phyloP scores from a whole-genome alignment of 2,888 invertebrate species.

The Athrips mouffetella region DNA sequence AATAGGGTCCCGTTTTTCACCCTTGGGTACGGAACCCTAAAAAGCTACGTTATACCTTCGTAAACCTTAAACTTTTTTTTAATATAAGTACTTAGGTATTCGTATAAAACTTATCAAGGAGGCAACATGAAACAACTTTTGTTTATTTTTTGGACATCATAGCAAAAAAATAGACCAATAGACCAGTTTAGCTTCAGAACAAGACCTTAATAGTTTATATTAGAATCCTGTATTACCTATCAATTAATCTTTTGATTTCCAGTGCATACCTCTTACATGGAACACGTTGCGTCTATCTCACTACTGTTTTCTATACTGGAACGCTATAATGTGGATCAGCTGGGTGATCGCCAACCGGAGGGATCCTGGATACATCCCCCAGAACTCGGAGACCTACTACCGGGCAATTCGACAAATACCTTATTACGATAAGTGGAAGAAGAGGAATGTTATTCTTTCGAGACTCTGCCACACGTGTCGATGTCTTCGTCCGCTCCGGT shows the following conservation, averaged over 20 bases:
- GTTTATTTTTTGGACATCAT: too few species aligned
- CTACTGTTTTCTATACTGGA: constrained; percentile 94
- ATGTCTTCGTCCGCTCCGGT: constrained; percentile 88
- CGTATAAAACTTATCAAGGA: too few species aligned
- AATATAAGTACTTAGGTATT: background rate
- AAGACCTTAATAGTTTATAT: background rate
- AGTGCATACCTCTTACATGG: constrained; percentile 95
- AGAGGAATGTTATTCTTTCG: constrained; percentile 87
- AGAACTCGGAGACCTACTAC: constrained; percentile 93
- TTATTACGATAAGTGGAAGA: constrained; percentile 95
- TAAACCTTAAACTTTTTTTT: background rate
- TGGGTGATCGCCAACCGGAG: constrained; percentile 93
- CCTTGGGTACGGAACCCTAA: too few species aligned
- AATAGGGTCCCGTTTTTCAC: too few species aligned
- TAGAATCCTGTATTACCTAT: background rate
- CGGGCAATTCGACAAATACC: constrained; percentile 94
- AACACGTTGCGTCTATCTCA: constrained; percentile 90
- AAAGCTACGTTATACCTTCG: too few species aligned
- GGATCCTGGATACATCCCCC: constrained; percentile 93
- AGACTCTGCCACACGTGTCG: constrained; percentile 94
- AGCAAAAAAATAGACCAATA: too few species aligned
- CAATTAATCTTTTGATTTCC: constrained; percentile 29
- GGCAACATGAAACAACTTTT: too few species aligned
- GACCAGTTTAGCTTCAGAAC: too few species aligned
- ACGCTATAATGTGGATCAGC: constrained; percentile 94